Percentiles rank a stretch among this genome's conserved stretches.
These are phyloP conservation scores for Syngnathus typhle DNA, from an alignment of 2,113 vertebrate genomes.

Conservation along the genomic window DNA sequence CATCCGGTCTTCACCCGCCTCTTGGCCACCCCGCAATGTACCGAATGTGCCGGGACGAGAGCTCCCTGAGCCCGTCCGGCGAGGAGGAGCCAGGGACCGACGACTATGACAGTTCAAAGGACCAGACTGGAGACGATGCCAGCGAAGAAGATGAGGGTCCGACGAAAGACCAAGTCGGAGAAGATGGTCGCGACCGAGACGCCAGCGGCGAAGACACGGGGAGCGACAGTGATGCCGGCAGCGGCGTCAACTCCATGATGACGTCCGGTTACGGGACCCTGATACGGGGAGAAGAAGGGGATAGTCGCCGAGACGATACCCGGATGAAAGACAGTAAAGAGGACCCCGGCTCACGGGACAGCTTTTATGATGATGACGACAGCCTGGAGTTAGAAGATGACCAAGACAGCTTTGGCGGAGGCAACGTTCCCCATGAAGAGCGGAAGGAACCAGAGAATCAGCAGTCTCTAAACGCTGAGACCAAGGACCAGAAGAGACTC, in stretches of 20 bases:
- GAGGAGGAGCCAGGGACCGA: constrained; percentile 12
- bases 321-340: constrained; percentile 35
- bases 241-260: constrained; percentile 33
- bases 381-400: not conserved
- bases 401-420: not conserved
- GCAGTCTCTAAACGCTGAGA: not conserved
- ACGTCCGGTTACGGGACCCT: constrained; percentile 67
- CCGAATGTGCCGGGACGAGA: constrained; percentile 38
- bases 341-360: constrained; percentile 11
- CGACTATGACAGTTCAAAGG: not conserved
- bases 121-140: not conserved
- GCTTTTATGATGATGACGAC: constrained; percentile 20
- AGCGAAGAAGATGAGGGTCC: constrained; percentile 6
- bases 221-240: not conserved
- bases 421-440: not conserved
- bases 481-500: not conserved
- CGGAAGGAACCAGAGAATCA: not conserved
- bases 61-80: constrained; percentile 56
- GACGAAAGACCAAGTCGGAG: constrained; percentile 7
- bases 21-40: constrained; percentile 40
- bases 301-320: constrained; percentile 39
- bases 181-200: not conserved
- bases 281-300: constrained; percentile 52
- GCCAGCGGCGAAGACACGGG: not conserved
- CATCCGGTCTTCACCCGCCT: constrained; percentile 17